Base-by-base conservation (phyloP, 2,113 vertebrate genomes). In the Tachysurus vachellii region DNA sequence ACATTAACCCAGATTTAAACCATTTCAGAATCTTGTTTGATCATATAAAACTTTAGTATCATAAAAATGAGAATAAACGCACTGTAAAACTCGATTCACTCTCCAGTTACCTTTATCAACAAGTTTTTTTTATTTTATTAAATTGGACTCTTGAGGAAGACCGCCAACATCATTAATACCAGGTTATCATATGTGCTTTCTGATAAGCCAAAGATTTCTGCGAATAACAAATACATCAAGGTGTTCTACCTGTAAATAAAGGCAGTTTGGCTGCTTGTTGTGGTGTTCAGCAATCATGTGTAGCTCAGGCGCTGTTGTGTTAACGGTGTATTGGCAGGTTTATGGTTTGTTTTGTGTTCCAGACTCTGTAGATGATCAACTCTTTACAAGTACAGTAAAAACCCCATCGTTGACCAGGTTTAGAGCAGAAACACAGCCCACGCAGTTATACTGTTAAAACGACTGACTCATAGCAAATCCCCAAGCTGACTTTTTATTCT, bases 381-480 rank as follows among this genome's bases (percentile, higher is more conserved):
- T 54, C 47, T 21, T 68, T 83, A 19, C 16, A 36, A 56, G 64
- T 7, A 19, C 50, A 56, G 11, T 56, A 56, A 84, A 84, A 84
- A 84, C 36, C 9, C 16, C 0, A 56, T 84, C 28, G 26, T 21
- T 73, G 53, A 44, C 66, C 23, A 47, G 31, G 23, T 73, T 75
- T 21, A 44, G 12, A 13, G 31, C 68, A n/a, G 50, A 23, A 59
- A 36, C 68, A 6, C 42, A 9, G 36, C 68, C 36, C 70, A 85
- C 31, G 5, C 54, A 59, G 21, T 44, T 75, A 44, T 42, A 44
- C 57, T 61, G 56, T 42, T 44, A 62, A 76, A 50, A 31, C 47
- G 4, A 50, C 57, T 53, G 84, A 85, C 71, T 64, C 57, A 13
- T 61, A 36, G 76, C 53, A 80, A 80, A 56, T 80, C n/a, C 26